phyloP scores from a whole-genome alignment of 2,888 invertebrate species.

The Euplexia lucipara region DNA sequence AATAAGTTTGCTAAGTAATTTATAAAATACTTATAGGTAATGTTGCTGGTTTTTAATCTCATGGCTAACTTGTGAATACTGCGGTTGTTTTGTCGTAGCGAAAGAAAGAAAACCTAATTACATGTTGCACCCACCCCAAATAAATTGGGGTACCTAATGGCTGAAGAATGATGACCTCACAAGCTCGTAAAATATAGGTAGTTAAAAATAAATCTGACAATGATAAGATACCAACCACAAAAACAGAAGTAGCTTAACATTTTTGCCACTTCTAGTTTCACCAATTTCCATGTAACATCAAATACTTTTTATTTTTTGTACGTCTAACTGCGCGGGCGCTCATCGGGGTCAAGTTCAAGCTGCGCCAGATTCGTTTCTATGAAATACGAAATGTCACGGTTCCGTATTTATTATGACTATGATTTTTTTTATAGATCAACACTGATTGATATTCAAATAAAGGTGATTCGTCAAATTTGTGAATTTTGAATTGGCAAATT shows the following conservation, averaged over 20 bases:
- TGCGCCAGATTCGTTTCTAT: conserved; percentile 41
- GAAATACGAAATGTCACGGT: conserved; percentile 51
- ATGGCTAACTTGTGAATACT: too few species aligned
- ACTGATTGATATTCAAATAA: conserved; percentile 25
- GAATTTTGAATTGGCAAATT: not conserved
- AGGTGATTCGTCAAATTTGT: conserved; percentile 16
- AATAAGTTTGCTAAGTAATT: too few species aligned
- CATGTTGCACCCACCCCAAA: too few species aligned
- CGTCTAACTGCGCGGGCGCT: conserved; percentile 49
- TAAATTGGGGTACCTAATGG: too few species aligned
- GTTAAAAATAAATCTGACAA: too few species aligned
- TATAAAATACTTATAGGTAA: too few species aligned
- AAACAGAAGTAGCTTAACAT: not conserved
- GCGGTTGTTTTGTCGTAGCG: too few species aligned
- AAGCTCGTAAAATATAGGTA: too few species aligned
- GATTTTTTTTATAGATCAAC: conserved; percentile 27
- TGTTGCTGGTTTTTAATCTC: too few species aligned
- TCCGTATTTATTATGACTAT: conserved; percentile 50
- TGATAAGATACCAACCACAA: too few species aligned
- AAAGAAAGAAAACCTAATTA: too few species aligned
- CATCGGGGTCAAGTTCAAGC: conserved; percentile 76
- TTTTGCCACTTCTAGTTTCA: conserved; percentile 46
- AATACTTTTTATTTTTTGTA: conserved; percentile 61
- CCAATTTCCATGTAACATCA: conserved; percentile 33
- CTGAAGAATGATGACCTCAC: too few species aligned